Evolutionary conservation across 2,113 vertebrate genomes (phyloP), one percentile per base, ranked within the genome.

Genomic region (Vidua chalybeata): DNA sequence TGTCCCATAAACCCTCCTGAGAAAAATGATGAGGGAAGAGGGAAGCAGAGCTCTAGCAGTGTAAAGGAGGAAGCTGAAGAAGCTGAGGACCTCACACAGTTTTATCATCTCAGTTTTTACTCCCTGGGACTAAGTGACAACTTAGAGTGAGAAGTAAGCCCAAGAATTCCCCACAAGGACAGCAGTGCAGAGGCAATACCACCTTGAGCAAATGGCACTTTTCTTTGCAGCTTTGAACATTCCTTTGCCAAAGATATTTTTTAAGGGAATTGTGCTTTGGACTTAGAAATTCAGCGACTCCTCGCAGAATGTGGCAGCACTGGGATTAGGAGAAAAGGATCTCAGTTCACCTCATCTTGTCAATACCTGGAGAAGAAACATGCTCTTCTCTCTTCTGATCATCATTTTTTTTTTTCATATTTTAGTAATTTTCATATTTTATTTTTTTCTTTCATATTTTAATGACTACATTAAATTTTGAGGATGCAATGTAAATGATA

Each of bases 341-440:
- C 78, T 61, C 67, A 58, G 66, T 95, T 93, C 74, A 80, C 39
- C 85, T 95, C 78, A 68, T 54, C 6, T 49, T 45, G 13, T 88
- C 68, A 71, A 58, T 75, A 94, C 74, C 19, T 82, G 51, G 58
- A 81, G 54, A 20, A 96, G 73, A 96, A 97, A 95, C 55, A 82
- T 45, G 64, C n/a, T 37, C 5, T 83, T 89, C 73, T 72, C 94
- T 78, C 69, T 87, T 80, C 77, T 87, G 63, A 84, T 90, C 61
- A 82, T 91, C 16, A 92, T n/a, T 69, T 83, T 89, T 92, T 67
- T 66, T 69, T 92, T 97, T 94, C 86, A 90, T 77, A 84, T 80
- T 94, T 96, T 97, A 97, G 96, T 96, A 76, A 96, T 51, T 92
- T 97, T 94, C 86, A 90, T 77, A 84, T 80, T 94, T 96, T 97